These are phyloP conservation scores for Trachymyrmex septentrionalis DNA, from an alignment of 1,140 invertebrate species.

Conservation along the genomic window DNA sequence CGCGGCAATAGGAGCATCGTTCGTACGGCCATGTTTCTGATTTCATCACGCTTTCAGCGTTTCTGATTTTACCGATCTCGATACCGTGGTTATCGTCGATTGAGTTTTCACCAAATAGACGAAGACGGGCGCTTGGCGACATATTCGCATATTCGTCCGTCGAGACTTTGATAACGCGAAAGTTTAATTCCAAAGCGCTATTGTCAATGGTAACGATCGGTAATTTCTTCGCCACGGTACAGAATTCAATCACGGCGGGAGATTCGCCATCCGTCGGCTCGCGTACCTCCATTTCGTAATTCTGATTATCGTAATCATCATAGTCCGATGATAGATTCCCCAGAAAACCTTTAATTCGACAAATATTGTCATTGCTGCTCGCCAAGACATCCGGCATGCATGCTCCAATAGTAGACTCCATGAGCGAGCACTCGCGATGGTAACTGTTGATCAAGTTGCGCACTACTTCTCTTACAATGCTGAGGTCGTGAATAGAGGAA, in stretches of 20 bases:
- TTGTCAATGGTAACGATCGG: neutral
- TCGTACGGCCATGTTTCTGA: constrained; percentile 20
- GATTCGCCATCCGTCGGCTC: constrained; percentile 39
- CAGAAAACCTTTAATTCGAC: constrained; percentile 25
- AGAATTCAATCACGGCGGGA: constrained; percentile 54
- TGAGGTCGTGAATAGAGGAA: constrained; percentile 1
- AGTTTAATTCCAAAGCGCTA: constrained; percentile 54
- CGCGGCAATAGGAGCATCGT: constrained; percentile 30
- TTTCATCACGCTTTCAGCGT: neutral
- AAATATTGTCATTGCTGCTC: neutral
- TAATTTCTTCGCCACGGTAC: constrained; percentile 43
- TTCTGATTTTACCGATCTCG: neutral
- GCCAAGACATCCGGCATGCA: neutral
- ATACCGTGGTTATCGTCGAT: neutral
- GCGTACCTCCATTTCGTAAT: neutral
- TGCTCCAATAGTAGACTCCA: neutral
- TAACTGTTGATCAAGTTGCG: constrained; percentile 79
- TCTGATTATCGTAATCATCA: neutral
- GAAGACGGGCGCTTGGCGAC: neutral
- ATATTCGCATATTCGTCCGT: neutral
- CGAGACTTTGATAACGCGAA: constrained; percentile 47
- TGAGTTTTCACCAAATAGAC: neutral
- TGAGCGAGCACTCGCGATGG: constrained; percentile 14
- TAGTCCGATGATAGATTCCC: constrained; percentile 6
- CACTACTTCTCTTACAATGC: constrained; percentile 77